A percentile compares a stretch with the other conserved stretches of the same genome.
Conservation (phyloP, 2,888 invertebrate species). For the Orgyia antiqua region DNA sequence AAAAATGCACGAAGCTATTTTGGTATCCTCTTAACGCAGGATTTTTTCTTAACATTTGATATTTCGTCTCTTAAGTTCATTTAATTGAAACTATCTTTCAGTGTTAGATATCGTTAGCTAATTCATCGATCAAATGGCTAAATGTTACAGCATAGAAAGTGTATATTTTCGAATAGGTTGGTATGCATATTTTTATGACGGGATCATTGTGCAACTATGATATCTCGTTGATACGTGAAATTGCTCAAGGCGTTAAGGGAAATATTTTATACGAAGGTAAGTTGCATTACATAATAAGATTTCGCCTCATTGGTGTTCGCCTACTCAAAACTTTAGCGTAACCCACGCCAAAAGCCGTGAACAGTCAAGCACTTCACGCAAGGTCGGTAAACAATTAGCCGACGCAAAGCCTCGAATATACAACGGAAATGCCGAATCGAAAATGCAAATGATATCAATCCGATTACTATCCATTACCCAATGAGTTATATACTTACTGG, state of each 20-base stretch:
- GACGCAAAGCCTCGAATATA: slow-evolving; percentile 35
- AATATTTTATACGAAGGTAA: slow-evolving; percentile 5
- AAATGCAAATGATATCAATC: slow-evolving; percentile 63
- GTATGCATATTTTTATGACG: no score
- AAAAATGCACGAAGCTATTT: no score
- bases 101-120: no score
- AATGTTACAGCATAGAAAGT: no score
- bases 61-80: no score
- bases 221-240: no score
- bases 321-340: slow-evolving; percentile 32
- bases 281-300: slow-evolving; percentile 18
- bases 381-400: slow-evolving; percentile 61
- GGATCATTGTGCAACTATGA: no score
- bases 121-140: no score
- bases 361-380: slow-evolving; percentile 42
- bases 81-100: no score
- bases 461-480: slow-evolving; percentile 43
- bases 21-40: no score
- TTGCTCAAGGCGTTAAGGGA: slow-evolving; percentile 12
- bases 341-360: slow-evolving; percentile 46
- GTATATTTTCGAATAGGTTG: no score
- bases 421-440: slow-evolving; percentile 68
- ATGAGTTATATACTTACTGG: slow-evolving; percentile 34
- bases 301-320: slow-evolving; percentile 42
- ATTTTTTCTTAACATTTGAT: no score